These are phyloP conservation scores for Glomeris maerens DNA, from an alignment of 1,140 invertebrate species.

Conservation along the genomic window DNA sequence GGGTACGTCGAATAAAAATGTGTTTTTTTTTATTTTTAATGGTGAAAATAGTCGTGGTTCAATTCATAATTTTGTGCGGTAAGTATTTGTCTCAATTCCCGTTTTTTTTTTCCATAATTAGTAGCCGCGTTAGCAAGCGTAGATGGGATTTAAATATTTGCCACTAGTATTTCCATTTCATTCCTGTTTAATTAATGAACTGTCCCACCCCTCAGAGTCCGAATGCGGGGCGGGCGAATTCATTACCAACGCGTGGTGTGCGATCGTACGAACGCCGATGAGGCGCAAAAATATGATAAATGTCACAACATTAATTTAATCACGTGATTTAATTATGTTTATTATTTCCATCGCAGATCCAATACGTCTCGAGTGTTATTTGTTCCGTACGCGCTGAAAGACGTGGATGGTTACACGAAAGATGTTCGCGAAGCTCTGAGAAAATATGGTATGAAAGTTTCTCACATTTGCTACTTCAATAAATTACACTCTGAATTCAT, in stretches of 20 bases:
- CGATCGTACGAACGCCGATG: neutral
- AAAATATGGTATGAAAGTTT: slow-evolving; percentile 40
- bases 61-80: slow-evolving; percentile 47
- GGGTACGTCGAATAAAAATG: too few relatives aligned
- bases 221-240: too few relatives aligned
- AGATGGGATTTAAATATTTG: slow-evolving; percentile 9
- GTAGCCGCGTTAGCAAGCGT: too few relatives aligned
- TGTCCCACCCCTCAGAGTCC: too few relatives aligned
- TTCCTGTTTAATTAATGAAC: slow-evolving; percentile 8
- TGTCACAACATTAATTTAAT: neutral
- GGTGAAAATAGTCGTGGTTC: too few relatives aligned
- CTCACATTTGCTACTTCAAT: slow-evolving; percentile 1
- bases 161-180: slow-evolving; percentile 11
- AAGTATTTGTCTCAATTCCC: slow-evolving; percentile 19
- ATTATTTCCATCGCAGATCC: slow-evolving; percentile 36
- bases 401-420: slow-evolving; percentile 49
- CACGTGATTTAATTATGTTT: slow-evolving; percentile 8
- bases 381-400: slow-evolving; percentile 54
- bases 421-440: slow-evolving; percentile 44
- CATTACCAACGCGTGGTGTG: slow-evolving; percentile 12
- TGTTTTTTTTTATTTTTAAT: too few relatives aligned
- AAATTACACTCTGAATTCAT: slow-evolving; percentile 5
- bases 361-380: slow-evolving; percentile 51
- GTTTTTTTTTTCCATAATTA: too few relatives aligned
- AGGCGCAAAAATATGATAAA: neutral